Base-by-base conservation (phyloP, 2,113 vertebrate genomes). In the Hemibates koningsi region DNA sequence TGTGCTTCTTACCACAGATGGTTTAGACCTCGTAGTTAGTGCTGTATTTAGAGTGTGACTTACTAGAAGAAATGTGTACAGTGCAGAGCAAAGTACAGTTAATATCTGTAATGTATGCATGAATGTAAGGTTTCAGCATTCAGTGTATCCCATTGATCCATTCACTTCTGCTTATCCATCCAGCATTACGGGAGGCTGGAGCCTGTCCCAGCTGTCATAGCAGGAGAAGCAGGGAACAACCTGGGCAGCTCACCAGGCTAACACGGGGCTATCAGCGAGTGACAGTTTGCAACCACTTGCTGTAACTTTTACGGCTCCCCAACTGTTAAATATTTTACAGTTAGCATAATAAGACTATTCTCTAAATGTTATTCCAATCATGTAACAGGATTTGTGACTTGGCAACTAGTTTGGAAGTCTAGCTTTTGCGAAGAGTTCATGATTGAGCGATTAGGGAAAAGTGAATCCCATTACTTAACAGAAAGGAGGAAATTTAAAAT, bases 1-100 rank as follows among this genome's bases (percentile, higher is more conserved):
- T 17, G 5, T 8, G 13, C 0, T 29, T 0, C 5, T 34, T 10
- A 34, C 59, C 29, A 34, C 10, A 19, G 29, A 34, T 19, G 27
- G 27, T 17, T 61, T 61, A 32, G 56, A 57, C 56, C 56, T 32
- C 3, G 12, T 1, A 0, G n/a, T 71, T 43, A 16, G n/a, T 16
- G 66, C n/a, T 43, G 66, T 0, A 16, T 43, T 43, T 43, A 68
- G 19, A 41, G 66, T 16, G n/a, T 71, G 36, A 41, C 36, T 71
- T 41, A 73, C 16, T 73, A 27, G 41, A 73, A 73, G 43, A 27
- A 0, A 27, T 73, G 21, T 73, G 21, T 27, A 45, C 21, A 27
- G 41, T 3, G 2, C 63, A 27, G 54, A 12, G 21, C 21, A 66
- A 66, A 66, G 61, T 38, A 24, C 21, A 45, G 41, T 76, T 76